Evolutionary conservation across 2,113 vertebrate species (phyloP).

Genomic region (Pica pica): DNA sequence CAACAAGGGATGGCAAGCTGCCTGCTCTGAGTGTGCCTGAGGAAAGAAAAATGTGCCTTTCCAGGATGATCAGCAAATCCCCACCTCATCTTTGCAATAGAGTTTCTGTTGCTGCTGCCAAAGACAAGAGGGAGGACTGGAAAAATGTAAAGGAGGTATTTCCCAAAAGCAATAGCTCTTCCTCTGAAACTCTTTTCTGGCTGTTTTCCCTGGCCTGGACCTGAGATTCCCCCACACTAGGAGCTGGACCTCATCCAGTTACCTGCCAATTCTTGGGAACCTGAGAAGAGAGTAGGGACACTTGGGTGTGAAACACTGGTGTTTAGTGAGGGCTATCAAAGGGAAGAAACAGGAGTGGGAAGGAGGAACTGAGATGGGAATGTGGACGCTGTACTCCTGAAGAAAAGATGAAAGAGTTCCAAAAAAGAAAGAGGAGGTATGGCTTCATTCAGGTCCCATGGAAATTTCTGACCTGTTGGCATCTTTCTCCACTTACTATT

Average conservation of each 20-base stretch:
- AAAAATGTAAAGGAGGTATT: neutral
- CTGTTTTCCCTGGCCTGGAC: neutral
- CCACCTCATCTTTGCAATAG: neutral
- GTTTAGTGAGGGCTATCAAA: neutral
- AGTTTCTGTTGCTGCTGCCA: neutral
- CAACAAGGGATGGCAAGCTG: neutral
- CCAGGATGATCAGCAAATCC: neutral
- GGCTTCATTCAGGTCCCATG: neutral
- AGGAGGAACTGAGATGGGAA: neutral
- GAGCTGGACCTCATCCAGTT: neutral
- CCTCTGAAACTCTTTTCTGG: neutral
- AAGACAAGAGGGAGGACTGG: neutral
- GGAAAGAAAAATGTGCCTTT: slow-evolving; percentile 2
- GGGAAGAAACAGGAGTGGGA: neutral
- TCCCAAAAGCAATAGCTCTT: neutral
- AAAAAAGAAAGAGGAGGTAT: neutral
- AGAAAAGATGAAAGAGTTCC: neutral
- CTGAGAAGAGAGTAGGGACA: neutral
- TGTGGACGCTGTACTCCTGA: neutral
- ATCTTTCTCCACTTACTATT: neutral
- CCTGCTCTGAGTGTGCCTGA: neutral
- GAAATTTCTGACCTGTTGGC: neutral
- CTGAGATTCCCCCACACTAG: neutral
- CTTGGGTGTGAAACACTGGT: neutral
- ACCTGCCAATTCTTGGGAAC: neutral